Base-by-base conservation (phyloP, 2,797 vertebrate genomes). In the Buceros bicornis region DNA sequence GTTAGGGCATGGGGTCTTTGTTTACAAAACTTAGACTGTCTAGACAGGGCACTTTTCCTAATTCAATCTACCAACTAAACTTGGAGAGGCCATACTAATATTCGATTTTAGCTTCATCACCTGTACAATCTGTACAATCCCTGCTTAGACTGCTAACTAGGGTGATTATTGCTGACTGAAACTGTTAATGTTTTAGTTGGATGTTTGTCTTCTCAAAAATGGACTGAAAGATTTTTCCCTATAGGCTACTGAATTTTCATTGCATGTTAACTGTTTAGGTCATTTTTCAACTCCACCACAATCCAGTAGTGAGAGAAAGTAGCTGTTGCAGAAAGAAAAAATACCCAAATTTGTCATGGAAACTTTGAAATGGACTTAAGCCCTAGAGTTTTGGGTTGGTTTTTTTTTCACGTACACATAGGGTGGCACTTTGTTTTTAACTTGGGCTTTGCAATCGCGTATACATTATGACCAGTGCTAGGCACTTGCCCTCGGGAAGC, bases 101-200 rank as follows among this genome's bases (percentile, higher is more conserved):
- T 66, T 96, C 43, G 1, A 16, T 86, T 90, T 95, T 82, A 91
- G 37, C 65, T 95, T 78, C 20, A 13, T 78, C 7, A 3, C 54
- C 51, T 33, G 33, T 33, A 33, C 14, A 76, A 90, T 72, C 77
- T 82, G 7, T 84, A 90, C 88, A 95, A 65, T 48, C 58, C 58
- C 51, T 76, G 83, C 90, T 94, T 87, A 96, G 80, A 88, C 76
- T 91, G 88, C 93, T 94, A 76, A 95, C 92, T 62, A 84, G 90
- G 88, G 93, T 95, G 95, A 95, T 97, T 97, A 97, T 84, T 92
- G 90, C 94, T 92, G 77, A 82, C 90, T 90, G 90, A 95, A 95
- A 83, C 94, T 92, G 93, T 93, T 94, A 93, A 94, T 96, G 94
- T 95, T 96, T 97, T 89, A 66, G 65, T 96, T 96, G 94, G 73